Percentiles rank a stretch among this genome's conserved stretches.
These are phyloP conservation scores for Jacana jacana DNA, from an alignment of 2,113 vertebrate genomes.

Conservation along the genomic window DNA sequence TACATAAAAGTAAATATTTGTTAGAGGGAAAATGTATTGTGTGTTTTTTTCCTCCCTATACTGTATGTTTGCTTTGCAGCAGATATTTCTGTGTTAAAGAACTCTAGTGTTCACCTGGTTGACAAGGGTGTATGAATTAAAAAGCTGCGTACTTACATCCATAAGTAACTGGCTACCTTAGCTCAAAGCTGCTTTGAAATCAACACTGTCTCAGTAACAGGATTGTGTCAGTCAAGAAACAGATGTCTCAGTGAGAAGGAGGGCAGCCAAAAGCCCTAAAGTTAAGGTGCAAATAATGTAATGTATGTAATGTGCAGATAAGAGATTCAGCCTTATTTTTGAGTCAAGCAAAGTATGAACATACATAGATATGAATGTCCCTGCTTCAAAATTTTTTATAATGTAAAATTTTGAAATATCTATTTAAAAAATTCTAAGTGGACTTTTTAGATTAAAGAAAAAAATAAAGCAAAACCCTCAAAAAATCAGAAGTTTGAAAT, in stretches of 20 bases:
- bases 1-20: background rate
- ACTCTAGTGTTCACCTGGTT: background rate
- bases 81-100: background rate
- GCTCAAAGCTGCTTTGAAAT: background rate
- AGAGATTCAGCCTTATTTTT: background rate
- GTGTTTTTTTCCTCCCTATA: background rate
- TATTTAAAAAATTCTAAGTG: background rate
- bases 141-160: background rate
- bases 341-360: background rate
- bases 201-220: background rate
- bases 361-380: background rate
- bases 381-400: background rate
- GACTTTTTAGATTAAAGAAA: background rate
- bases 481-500: background rate
- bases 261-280: background rate
- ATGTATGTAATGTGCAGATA: background rate
- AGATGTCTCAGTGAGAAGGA: background rate
- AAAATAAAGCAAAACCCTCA: background rate
- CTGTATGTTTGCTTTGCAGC: background rate
- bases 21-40: background rate
- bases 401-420: background rate
- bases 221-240: background rate
- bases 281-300: no score
- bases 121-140: background rate
- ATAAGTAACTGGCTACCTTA: background rate